Percentiles rank a stretch among this genome's conserved stretches.
Evolutionary conservation across 64 coral and sea anemone genomes (phyloP).

Genomic region (Dendronephthya gigantea): DNA sequence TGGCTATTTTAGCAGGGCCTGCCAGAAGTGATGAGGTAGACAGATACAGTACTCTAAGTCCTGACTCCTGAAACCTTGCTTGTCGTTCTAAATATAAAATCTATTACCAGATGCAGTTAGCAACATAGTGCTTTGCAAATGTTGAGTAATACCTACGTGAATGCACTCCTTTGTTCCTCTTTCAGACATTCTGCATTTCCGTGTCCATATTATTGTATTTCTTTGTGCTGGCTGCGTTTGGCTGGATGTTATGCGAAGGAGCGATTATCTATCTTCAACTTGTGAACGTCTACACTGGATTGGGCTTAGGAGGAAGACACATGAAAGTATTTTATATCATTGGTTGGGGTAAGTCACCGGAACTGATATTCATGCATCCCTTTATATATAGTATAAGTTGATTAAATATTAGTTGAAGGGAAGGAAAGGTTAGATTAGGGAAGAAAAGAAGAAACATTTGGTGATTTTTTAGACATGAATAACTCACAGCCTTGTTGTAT

Average conservation of each 20-base stretch:
- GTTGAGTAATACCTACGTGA: neutral
- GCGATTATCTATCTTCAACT: conserved; percentile 13
- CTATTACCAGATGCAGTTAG: too few species aligned
- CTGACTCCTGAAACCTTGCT: neutral
- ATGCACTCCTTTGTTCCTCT: neutral
- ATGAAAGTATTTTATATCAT: neutral
- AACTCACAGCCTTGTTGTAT: too few species aligned
- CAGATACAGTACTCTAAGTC: neutral
- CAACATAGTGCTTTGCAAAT: neutral
- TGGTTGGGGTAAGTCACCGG: neutral
- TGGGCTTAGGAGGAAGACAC: conserved; percentile 3
- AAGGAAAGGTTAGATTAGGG: too few species aligned
- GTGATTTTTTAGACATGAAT: too few species aligned
- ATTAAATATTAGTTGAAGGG: too few species aligned
- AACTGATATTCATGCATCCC: neutral
- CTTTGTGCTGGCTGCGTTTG: conserved; percentile 21
- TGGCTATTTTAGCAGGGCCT: neutral
- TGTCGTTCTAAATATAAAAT: too few species aligned
- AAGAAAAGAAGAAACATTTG: too few species aligned
- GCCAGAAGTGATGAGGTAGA: conserved; percentile 24
- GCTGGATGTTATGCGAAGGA: conserved; percentile 37
- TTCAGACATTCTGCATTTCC: conserved; percentile 15
- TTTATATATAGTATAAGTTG: too few species aligned
- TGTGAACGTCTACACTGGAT: neutral
- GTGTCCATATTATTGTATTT: conserved; percentile 14